Percentiles rank a stretch among this genome's conserved stretches.
These are phyloP conservation scores for Morpho deidamia DNA, from an alignment of 2,888 invertebrate species.

Conservation along the genomic window DNA sequence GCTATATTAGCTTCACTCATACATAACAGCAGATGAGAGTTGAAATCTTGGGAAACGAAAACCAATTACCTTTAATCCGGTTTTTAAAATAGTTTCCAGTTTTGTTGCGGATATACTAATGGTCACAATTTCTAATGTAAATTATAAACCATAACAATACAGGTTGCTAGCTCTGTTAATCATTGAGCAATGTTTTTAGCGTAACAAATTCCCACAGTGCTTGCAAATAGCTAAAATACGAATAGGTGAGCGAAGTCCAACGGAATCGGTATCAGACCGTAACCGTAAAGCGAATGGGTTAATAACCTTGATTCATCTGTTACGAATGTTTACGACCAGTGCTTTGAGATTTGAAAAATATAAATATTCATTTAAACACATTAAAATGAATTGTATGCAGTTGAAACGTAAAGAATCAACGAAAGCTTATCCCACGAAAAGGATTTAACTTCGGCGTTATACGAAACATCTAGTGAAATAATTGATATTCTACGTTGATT, in stretches of 20 bases:
- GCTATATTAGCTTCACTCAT: too few species aligned
- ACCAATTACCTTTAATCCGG: too few species aligned
- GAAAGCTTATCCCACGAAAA: too few species aligned
- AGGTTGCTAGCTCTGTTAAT: slow-evolving; percentile 2
- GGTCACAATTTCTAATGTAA: too few species aligned
- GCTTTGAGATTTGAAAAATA: slow-evolving; percentile 27
- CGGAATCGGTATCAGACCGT: slow-evolving; percentile 63
- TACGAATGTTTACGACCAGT: slow-evolving; percentile 15
- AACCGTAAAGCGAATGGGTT: slow-evolving; percentile 57
- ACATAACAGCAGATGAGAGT: too few species aligned
- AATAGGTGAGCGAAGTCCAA: slow-evolving; percentile 35
- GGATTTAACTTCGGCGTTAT: too few species aligned
- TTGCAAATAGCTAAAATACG: slow-evolving; percentile 20
- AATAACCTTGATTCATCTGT: slow-evolving; percentile 67
- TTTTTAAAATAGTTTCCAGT: too few species aligned
- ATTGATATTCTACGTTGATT: too few species aligned
- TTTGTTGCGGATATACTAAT: too few species aligned
- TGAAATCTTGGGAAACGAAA: too few species aligned
- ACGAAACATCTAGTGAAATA: too few species aligned
- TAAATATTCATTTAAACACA: background rate
- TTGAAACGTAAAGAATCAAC: too few species aligned
- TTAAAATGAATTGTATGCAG: background rate
- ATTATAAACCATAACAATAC: background rate
- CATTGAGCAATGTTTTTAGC: slow-evolving; percentile 15
- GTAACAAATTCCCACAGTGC: slow-evolving; percentile 15